Percentiles rank a stretch among this genome's conserved stretches.
Conservation (phyloP, 2,113 vertebrate species). For the Talpa occidentalis region DNA sequence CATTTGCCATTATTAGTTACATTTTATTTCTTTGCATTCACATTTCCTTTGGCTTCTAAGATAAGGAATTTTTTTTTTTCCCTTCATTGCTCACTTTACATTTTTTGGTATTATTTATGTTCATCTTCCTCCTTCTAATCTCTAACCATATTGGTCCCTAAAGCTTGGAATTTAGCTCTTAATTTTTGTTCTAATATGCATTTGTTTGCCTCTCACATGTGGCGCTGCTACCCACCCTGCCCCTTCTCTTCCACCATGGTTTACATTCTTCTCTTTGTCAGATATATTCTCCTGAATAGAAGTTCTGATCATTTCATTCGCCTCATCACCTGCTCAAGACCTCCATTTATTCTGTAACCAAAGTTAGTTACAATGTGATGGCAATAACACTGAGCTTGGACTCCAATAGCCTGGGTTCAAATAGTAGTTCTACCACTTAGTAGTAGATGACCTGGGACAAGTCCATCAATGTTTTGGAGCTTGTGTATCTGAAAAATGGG, state of each 20-base stretch:
- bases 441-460: background rate
- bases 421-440: background rate
- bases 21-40: constrained; percentile 11
- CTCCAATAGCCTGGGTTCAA: background rate
- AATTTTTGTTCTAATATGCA: background rate
- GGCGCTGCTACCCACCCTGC: background rate
- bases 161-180: background rate
- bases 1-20: constrained; percentile 10
- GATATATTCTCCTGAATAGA: background rate
- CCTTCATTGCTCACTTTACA: background rate
- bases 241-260: background rate
- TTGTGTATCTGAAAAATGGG: background rate
- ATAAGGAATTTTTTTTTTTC: constrained; percentile 31
- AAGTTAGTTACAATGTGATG: background rate
- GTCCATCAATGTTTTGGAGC: background rate
- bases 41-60: constrained; percentile 1
- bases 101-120: constrained; percentile 27
- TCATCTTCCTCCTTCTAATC: background rate
- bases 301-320: background rate
- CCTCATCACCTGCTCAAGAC: background rate
- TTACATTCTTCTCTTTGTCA: background rate
- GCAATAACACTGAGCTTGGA: background rate
- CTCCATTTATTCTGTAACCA: background rate
- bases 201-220: background rate
- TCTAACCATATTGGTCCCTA: background rate